A percentile compares a stretch with the other conserved stretches of the same genome.
phyloP scores from a whole-genome alignment of 2,113 vertebrate genomes.

The Suricata suricatta region DNA sequence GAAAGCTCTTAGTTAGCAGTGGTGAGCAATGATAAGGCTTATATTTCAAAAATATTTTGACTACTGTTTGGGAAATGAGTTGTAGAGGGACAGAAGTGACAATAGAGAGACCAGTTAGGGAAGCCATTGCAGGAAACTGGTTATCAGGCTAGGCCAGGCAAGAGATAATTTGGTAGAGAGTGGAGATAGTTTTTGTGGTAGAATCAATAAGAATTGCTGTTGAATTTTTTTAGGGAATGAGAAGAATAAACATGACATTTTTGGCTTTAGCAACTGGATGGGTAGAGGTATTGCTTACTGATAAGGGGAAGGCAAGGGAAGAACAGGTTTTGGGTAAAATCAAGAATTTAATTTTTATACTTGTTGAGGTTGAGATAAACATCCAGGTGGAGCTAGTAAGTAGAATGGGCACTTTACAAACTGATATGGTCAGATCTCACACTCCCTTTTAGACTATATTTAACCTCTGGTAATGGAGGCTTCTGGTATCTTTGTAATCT shows the following conservation, averaged over 20 bases:
- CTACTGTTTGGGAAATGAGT: neutral
- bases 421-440: neutral
- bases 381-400: neutral
- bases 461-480: neutral
- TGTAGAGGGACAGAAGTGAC: neutral
- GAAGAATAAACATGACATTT: neutral
- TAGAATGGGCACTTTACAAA: neutral
- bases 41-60: neutral
- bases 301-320: neutral
- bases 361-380: neutral
- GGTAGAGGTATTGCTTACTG: neutral
- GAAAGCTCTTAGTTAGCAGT: neutral
- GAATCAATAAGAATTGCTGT: neutral
- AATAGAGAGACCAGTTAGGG: neutral
- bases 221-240: neutral
- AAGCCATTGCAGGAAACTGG: neutral
- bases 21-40: conserved; percentile 11
- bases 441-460: neutral
- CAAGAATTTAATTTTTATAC: neutral
- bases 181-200: neutral
- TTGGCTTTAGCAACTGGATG: neutral
- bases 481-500: neutral
- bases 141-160: neutral
- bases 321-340: neutral
- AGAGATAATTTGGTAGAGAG: neutral